Base-by-base conservation (phyloP, 1,140 invertebrate genomes). In the Diorhabda carinulata region DNA sequence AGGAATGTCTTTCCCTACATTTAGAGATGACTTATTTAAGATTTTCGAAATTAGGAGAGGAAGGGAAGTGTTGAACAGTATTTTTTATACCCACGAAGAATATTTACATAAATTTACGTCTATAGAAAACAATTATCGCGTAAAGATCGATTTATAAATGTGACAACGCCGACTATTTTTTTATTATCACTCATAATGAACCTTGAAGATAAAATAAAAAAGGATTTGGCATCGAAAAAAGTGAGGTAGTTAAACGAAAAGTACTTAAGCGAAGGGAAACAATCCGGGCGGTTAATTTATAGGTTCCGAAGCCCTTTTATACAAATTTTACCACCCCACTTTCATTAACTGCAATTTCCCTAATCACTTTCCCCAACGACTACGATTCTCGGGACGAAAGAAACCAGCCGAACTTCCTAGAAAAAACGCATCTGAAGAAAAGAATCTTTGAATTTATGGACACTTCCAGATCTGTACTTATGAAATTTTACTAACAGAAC, bases 11-110 rank as follows among this genome's bases (percentile, higher is more conserved):
- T 65, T 65, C 40, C 25, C 68, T 66, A 73, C 66, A 61, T 61
- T 70, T 58, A 59, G 61, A 67, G 72, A 74, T 74, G 73, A 74
- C 73, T 72, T 74, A 74, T 74, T 67, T 67, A 67, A 66, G 62
- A 52, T 52, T 52, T 52, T 52, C n/a, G n/a, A 8, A 52, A n/a
- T n/a, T 52, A 52, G 47, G n/a, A n/a, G 47, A n/a, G 47, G 4
- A 3, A 2, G 47, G 6, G 25, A 25, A 25, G 25, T 25, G 25
- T 25, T 25, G 25, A 25, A 25, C 25, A 25, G 25, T 25, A 25
- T 25, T 25, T 25, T 25, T 25, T 25, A 25, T 25, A 25, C 25
- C 25, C 25, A 25, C 25, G 25, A 25, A 25, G 25, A 25, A 25
- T 25, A 25, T 25, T 25, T 25, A 25, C 25, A 25, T 25, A 25